Base-by-base conservation (phyloP, 2,113 vertebrate genomes). In the Scomber scombrus region DNA sequence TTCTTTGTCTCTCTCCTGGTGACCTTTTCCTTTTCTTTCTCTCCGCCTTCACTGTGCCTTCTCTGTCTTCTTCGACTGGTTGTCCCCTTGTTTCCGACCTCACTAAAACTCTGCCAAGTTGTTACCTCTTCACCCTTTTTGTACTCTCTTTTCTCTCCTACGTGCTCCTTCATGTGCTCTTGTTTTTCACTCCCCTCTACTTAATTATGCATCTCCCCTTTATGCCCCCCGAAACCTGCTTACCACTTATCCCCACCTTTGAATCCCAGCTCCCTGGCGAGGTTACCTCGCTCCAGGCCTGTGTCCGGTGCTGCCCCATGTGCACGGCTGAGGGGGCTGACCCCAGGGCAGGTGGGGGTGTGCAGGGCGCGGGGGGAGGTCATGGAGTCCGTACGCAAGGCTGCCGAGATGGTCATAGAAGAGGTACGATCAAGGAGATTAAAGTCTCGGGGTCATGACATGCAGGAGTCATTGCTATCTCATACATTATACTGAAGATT, bases 321-420 rank as follows among this genome's bases (percentile, higher is more conserved):
- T 3, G 85, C 77, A 2, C 90, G 91, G 52, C 88, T 96, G 80
- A 76, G 23, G 10, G 95, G 95, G 11, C 92, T 96, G 90, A 91
- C 92, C 3, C 92, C 92, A 7, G 94, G 94, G 80, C 95, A 96
- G 91, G 90, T 95, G 71, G 66, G 3, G 0, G n/a, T 96, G 66
- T 96, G 96, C 88, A 67, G 47, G 80, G 11, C 67, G 29, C 92
- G 95, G 85, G 88, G 87, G 80, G 95, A 95, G 92, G 94, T 96
- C 82, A 94, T 96, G 96, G 95, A 95, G 78, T 94, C 67, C 0
- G 91, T 95, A 75, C 94, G 90, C 84, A 77, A 66, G 21, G 95
- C 93, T 0, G 73, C 75, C 0, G 95, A 96, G 85, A 93, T 96
- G 94, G 95, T 95, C 50, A 92, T 95, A 8, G 91, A 95, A 46